A percentile compares a stretch with the other conserved stretches of the same genome.
These are phyloP conservation scores for Pseudorasbora parva DNA, from an alignment of 2,113 vertebrate genomes.

Conservation along the genomic window DNA sequence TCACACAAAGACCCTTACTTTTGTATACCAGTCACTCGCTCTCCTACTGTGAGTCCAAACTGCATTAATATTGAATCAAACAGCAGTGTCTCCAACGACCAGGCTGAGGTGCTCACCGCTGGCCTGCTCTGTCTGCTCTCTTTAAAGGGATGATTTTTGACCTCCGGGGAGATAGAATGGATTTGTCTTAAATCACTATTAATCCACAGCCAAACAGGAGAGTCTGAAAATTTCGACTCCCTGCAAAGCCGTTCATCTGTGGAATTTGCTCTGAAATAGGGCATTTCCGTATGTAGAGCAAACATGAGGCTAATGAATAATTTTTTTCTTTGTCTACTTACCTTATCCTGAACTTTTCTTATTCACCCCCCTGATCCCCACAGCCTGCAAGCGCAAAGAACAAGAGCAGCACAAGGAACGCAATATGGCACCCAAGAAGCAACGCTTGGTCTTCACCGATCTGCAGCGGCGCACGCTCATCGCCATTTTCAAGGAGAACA, in stretches of 20 bases:
- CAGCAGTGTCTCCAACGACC: slow-evolving; percentile 76
- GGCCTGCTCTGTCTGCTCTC: slow-evolving; percentile 76
- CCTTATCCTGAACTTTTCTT: slow-evolving; percentile 52
- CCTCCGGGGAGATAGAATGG: slow-evolving; percentile 74
- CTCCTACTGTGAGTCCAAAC: slow-evolving; percentile 78
- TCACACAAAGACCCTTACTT: slow-evolving; percentile 72
- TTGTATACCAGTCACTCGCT: slow-evolving; percentile 76
- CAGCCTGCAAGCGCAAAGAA: slow-evolving; percentile 98
- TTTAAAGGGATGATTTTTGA: slow-evolving; percentile 77
- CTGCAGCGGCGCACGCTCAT: slow-evolving; percentile 97
- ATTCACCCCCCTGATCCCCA: slow-evolving; percentile 64
- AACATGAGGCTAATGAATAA: slow-evolving; percentile 40
- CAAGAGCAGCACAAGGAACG: slow-evolving; percentile 97
- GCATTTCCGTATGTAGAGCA: slow-evolving; percentile 26
- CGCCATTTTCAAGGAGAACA: slow-evolving; percentile 99
- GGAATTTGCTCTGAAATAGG: slow-evolving; percentile 34
- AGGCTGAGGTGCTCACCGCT: slow-evolving; percentile 69
- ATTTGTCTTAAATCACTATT: slow-evolving; percentile 80
- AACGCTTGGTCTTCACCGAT: slow-evolving; percentile 97
- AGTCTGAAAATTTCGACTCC: slow-evolving; percentile 30
- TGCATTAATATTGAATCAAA: slow-evolving; percentile 86
- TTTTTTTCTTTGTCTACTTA: slow-evolving; percentile 23
- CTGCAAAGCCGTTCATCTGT: slow-evolving; percentile 34
- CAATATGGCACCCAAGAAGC: slow-evolving; percentile 94
- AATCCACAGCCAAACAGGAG: slow-evolving; percentile 71